Evolutionary conservation across 1,140 invertebrate genomes (phyloP).

Genomic region (Drosophila nebulosa): DNA sequence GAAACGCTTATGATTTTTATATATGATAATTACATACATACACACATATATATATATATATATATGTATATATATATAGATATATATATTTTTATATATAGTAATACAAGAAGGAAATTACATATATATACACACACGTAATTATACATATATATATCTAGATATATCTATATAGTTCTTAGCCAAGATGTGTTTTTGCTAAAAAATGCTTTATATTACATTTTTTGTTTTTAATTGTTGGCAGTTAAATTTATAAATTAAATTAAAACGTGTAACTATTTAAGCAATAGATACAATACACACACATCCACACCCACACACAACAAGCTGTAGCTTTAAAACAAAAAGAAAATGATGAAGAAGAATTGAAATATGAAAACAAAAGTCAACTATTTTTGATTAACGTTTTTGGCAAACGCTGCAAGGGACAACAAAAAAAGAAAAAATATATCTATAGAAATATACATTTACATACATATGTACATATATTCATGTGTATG

Average conservation of each 20-base stretch:
- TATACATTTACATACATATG: conserved; percentile 14
- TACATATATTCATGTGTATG: conserved; percentile 11
- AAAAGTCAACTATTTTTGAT: conserved; percentile 70
- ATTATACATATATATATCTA: conserved; percentile 35
- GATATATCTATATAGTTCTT: conserved; percentile 24
- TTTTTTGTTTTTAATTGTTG: conserved; percentile 42
- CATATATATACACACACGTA: conserved; percentile 34
- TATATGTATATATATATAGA: conserved; percentile 12
- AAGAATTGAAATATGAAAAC: conserved; percentile 24
- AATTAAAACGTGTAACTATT: conserved; percentile 19
- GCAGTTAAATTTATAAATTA: conserved; percentile 55
- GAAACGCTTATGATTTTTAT: conserved; percentile 69
- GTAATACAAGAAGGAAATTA: conserved; percentile 24
- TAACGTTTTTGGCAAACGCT: conserved; percentile 64
- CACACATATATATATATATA: conserved; percentile 21
- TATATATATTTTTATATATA: conserved; percentile 49
- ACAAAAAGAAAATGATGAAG: conserved; percentile 38
- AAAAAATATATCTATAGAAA: conserved; percentile 20
- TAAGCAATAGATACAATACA: conserved; percentile 40
- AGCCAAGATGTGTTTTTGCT: conserved; percentile 43
- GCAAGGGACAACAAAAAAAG: conserved; percentile 44
- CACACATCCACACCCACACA: conserved; percentile 24
- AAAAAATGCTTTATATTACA: conserved; percentile 42
- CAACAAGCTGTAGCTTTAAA: conserved; percentile 61
- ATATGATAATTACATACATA: conserved; percentile 23